These are phyloP conservation scores for Columba guinea DNA, from an alignment of 2,797 vertebrate genomes.

Conservation along the genomic window DNA sequence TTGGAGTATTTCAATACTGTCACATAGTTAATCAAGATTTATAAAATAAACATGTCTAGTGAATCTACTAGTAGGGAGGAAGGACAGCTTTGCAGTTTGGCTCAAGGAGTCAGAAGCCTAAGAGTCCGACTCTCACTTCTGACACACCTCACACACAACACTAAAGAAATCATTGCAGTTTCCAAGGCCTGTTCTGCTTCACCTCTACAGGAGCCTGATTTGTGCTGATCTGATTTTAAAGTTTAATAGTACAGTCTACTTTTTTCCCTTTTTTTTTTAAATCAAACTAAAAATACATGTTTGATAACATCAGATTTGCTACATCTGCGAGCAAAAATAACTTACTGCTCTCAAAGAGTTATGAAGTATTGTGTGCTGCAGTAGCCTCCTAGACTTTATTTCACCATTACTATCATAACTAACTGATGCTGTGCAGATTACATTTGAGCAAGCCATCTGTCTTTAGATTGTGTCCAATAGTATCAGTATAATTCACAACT, in stretches of 20 bases:
- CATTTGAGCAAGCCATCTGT: neutral
- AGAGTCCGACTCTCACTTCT: neutral
- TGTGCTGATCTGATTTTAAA: neutral
- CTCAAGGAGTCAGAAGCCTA: neutral
- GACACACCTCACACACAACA: neutral
- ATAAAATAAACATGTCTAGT: neutral
- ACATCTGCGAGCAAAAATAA: neutral
- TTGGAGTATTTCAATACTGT: neutral
- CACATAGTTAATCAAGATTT: neutral
- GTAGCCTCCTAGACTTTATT: neutral
- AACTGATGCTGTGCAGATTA: neutral
- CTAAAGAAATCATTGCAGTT: neutral
- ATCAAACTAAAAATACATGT: neutral
- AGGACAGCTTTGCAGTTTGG: neutral
- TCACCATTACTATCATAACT: neutral
- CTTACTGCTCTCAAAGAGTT: neutral
- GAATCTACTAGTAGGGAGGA: neutral
- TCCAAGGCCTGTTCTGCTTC: neutral
- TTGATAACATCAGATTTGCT: neutral
- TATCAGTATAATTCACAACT: neutral
- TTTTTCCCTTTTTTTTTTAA: neutral
- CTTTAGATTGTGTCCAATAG: neutral
- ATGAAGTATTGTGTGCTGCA: neutral
- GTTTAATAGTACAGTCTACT: neutral
- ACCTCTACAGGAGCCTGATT: neutral